Base-by-base conservation (phyloP, 2,113 vertebrate species). In the Trematomus loennbergii region DNA sequence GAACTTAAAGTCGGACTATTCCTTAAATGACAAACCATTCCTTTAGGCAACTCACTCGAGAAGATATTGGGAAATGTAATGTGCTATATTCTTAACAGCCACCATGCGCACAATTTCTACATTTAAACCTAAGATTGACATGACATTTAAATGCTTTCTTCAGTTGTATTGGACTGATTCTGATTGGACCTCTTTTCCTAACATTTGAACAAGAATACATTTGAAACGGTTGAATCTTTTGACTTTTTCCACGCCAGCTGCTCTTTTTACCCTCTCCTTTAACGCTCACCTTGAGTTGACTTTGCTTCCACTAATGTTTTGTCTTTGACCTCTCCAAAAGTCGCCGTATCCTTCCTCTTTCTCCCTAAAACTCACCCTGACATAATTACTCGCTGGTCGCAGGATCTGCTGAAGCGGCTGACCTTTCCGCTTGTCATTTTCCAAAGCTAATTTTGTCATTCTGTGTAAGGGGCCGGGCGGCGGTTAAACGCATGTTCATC, bases 361-460 rank as follows among this genome's bases (percentile, higher is more conserved):
- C 29, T 75, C 67, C 29, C 48, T 12, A n/a, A 67, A 75, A 18
- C 79, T 75, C 74, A 7, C 17, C 48, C 18, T 5, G 45, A n/a
- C 5, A 12, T 83, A 54, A 85, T 84, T 85, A 85, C 61, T 59
- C 67, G 10, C 7, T 11, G 36, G 55, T 79, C 65, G n/a, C 61
- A 29, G 72, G 68, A 78, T 16, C 69, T 25, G 25, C 61, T 40
- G 1, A 69, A 53, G 43, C 49, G 50, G 45, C 52, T 58, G 67
- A 83, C 88, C 87, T 89, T 71, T 74, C 70, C 7, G 3, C 68
- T 50, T 1, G 59, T 59, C 20, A 63, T 84, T 90, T 79, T 46
- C 75, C 72, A 60, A 66, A 79, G 64, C 67, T 72, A 52, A 77
- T 83, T 89, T 59, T 1, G 16, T 64, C 29, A 58, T 66, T 80